Evolutionary conservation across 1,140 invertebrate species (phyloP).

Genomic region (Drosophila lowei): DNA sequence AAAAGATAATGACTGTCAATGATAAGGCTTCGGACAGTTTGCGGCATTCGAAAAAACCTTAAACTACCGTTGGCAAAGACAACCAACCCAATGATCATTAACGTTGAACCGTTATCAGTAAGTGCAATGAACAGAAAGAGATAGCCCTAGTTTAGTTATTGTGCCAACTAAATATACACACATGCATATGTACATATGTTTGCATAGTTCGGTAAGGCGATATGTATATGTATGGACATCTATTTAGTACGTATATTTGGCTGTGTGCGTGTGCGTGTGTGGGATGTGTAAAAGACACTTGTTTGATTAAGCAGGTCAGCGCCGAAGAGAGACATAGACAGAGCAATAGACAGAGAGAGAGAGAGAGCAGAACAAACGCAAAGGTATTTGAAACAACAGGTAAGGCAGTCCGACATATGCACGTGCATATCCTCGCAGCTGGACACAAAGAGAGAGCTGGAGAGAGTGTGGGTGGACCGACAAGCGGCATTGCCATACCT

Average conservation of each 20-base stretch:
- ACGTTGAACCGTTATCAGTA: conserved; percentile 42
- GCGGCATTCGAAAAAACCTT: conserved; percentile 42
- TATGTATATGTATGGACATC: background rate
- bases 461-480: conserved; percentile 13
- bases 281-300: conserved; percentile 63
- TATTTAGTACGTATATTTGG: conserved; percentile 35
- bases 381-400: too few species aligned
- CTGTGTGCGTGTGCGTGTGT: conserved; percentile 9
- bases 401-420: too few species aligned
- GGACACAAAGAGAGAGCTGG: conserved; percentile 28
- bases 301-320: conserved; percentile 69
- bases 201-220: background rate
- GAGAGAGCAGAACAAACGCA: background rate
- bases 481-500: too few species aligned
- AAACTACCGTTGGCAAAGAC: conserved; percentile 31
- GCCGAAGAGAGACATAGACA: conserved; percentile 6
- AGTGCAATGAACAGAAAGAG: conserved; percentile 43
- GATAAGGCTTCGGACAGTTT: conserved; percentile 37
- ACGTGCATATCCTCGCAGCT: too few species aligned
- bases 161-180: conserved; percentile 50
- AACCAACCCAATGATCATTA: conserved; percentile 23
- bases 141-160: conserved; percentile 38
- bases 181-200: conserved; percentile 6
- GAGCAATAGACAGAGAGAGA: conserved; percentile 10
- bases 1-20: conserved; percentile 53